Evolutionary conservation across 1,140 invertebrate species (phyloP).

Genomic region (Eriocheir sinensis): DNA sequence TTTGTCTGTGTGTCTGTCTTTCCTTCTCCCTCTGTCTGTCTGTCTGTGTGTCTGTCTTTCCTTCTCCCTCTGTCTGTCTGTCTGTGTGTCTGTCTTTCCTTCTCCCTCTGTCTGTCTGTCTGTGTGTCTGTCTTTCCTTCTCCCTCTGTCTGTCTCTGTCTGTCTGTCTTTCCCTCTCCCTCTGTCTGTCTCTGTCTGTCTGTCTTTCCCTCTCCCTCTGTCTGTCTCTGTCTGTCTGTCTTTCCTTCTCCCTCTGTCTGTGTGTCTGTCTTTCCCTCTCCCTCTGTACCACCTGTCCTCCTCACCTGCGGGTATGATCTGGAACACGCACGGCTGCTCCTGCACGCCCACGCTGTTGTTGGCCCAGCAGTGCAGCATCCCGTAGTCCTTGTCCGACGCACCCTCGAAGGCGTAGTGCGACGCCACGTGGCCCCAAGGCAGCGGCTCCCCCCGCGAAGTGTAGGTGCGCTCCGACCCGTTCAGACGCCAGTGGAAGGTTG

Average conservation of each 20-base stretch:
- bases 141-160: too few relatives aligned
- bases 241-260: too few relatives aligned
- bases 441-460: constrained; percentile 49
- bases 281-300: neutral
- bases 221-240: too few relatives aligned
- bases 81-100: too few relatives aligned
- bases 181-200: too few relatives aligned
- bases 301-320: constrained; percentile 88
- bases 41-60: neutral
- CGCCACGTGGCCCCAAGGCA: constrained; percentile 48
- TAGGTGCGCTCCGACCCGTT: constrained; percentile 65
- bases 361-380: constrained; percentile 89
- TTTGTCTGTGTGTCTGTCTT: neutral
- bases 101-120: too few relatives aligned
- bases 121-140: too few relatives aligned
- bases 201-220: too few relatives aligned
- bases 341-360: constrained; percentile 90
- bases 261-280: neutral
- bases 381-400: constrained; percentile 86
- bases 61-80: too few relatives aligned
- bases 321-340: constrained; percentile 89
- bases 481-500: constrained; percentile 68
- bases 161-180: too few relatives aligned
- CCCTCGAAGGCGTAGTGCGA: constrained; percentile 67
- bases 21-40: neutral